A percentile compares a stretch with the other conserved stretches of the same genome.
Evolutionary conservation across 2,113 vertebrate species (phyloP).

Genomic region (Cyphomyrus plagiostoma): DNA sequence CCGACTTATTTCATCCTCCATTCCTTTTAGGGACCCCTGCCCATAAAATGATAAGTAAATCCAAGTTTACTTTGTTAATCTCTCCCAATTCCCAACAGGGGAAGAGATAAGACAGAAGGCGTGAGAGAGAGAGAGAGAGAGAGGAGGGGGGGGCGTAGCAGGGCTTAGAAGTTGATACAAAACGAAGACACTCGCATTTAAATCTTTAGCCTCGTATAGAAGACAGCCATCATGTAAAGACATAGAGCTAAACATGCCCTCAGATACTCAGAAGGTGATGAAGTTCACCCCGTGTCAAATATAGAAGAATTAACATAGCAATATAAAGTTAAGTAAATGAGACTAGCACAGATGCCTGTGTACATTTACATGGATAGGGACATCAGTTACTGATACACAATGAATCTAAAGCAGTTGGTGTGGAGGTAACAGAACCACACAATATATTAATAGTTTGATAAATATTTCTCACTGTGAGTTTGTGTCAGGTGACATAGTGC

Average conservation of each 20-base stretch:
- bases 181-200: conserved; percentile 2
- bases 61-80: conserved; percentile 72
- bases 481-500: background rate
- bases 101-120: conserved; percentile 40
- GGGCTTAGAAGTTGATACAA: background rate
- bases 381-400: background rate
- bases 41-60: conserved; percentile 73
- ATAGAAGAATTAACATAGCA: background rate
- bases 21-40: conserved; percentile 65
- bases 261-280: background rate
- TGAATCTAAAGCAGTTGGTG: background rate
- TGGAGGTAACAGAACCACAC: background rate
- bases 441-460: background rate
- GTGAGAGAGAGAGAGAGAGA: conserved; percentile 20
- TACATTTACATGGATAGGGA: background rate
- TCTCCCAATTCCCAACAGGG: conserved; percentile 61
- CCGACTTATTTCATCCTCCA: conserved; percentile 50
- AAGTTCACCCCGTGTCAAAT: background rate
- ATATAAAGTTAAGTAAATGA: background rate
- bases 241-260: background rate
- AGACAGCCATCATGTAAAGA: background rate
- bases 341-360: background rate
- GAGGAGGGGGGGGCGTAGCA: background rate
- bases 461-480: background rate
- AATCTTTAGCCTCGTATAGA: background rate